phyloP scores from a whole-genome alignment of 2,888 invertebrate genomes.

The Branchellion lobata region DNA sequence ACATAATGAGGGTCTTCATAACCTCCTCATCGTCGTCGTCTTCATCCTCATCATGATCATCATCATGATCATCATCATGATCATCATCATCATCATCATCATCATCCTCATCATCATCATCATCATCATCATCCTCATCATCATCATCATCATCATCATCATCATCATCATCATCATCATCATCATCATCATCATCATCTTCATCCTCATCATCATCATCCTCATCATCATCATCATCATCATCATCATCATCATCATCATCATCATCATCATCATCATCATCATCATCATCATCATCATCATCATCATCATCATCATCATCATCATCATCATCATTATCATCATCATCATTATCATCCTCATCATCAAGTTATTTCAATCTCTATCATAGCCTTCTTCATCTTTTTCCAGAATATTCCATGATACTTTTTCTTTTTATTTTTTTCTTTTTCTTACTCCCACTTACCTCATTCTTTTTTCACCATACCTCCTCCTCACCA shows the following conservation, averaged over 20 bases:
- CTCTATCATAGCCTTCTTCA: slow-evolving; percentile 31
- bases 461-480: no score
- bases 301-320: slow-evolving; percentile 46
- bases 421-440: no score
- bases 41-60: slow-evolving; percentile 39
- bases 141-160: slow-evolving; percentile 22
- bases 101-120: slow-evolving; percentile 29
- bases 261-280: slow-evolving; percentile 32
- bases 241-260: slow-evolving; percentile 12
- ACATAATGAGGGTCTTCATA: not conserved
- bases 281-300: slow-evolving; percentile 46
- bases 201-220: not conserved
- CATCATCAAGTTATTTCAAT: not conserved
- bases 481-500: no score
- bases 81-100: slow-evolving; percentile 46
- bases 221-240: slow-evolving; percentile 21
- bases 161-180: slow-evolving; percentile 10
- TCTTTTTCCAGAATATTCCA: no score
- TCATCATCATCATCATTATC: slow-evolving; percentile 48
- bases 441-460: no score
- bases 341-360: not conserved
- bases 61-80: slow-evolving; percentile 43
- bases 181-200: not conserved
- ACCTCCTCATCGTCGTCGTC: slow-evolving; percentile 63
- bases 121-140: slow-evolving; percentile 36